A percentile compares a stretch with the other conserved stretches of the same genome.
Conservation (phyloP, 1,140 invertebrate species). For the Chymomyza costata region DNA sequence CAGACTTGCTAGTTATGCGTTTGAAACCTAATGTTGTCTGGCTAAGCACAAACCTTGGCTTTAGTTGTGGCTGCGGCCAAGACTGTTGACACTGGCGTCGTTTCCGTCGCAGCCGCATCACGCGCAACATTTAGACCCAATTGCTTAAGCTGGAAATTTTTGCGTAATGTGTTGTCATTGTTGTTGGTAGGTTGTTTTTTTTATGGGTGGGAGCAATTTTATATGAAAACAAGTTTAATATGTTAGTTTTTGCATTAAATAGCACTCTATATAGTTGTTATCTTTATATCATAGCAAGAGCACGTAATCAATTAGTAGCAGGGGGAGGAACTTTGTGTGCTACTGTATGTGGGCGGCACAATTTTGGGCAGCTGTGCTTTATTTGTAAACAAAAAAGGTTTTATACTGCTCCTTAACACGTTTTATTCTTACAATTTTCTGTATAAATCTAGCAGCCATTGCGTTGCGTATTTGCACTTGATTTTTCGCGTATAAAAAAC, state of each 20-base stretch:
- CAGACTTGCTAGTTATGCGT: slow-evolving; percentile 2
- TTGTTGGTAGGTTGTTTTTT: slow-evolving; percentile 14
- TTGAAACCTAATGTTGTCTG: slow-evolving; percentile 3
- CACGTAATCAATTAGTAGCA: no score
- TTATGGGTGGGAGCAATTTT: slow-evolving; percentile 2
- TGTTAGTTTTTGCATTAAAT: no score
- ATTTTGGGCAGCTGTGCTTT: no score
- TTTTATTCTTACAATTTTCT: slow-evolving; percentile 69
- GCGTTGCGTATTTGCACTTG: slow-evolving; percentile 51
- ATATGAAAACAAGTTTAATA: no score
- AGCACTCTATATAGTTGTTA: no score
- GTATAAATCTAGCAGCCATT: slow-evolving; percentile 75
- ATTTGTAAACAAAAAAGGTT: not conserved
- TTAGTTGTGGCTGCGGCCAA: slow-evolving; percentile 35
- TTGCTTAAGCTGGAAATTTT: slow-evolving; percentile 66
- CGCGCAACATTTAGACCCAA: slow-evolving; percentile 57
- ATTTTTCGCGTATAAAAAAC: slow-evolving; percentile 56
- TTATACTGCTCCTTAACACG: no score
- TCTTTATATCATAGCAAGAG: not conserved
- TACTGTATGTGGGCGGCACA: no score
- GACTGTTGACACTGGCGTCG: slow-evolving; percentile 29
- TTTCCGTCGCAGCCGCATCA: slow-evolving; percentile 33
- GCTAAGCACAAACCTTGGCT: slow-evolving; percentile 48
- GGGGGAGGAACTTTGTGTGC: no score
- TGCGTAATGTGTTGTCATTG: slow-evolving; percentile 56